Percentiles rank a stretch among this genome's conserved stretches.
These are phyloP conservation scores for Scolanthus callimorphus DNA, from an alignment of 92 coral and sea anemone genomes.

Conservation along the genomic window DNA sequence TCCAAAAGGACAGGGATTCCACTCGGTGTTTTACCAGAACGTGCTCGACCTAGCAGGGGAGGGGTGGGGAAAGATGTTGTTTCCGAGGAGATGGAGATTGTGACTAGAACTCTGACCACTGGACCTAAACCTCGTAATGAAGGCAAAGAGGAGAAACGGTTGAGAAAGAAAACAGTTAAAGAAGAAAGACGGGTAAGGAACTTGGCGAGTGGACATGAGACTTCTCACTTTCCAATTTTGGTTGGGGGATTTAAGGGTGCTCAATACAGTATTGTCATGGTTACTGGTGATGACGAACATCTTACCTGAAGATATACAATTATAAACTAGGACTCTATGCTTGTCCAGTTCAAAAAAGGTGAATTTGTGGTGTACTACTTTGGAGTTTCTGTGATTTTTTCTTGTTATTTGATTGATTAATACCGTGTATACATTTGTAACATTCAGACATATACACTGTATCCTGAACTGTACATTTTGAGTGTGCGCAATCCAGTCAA, in stretches of 20 bases:
- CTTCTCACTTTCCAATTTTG: background rate
- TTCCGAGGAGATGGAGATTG: constrained; percentile 39
- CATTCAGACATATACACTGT: no score
- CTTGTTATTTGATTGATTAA: no score
- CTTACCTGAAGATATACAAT: no score
- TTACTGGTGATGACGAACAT: no score
- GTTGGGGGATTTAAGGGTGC: background rate
- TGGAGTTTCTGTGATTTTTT: no score
- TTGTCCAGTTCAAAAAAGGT: no score
- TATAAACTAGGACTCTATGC: no score
- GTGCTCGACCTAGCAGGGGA: constrained; percentile 11
- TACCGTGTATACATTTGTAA: no score
- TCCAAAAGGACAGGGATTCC: constrained; percentile 88
- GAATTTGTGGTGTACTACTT: no score
- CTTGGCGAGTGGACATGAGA: background rate
- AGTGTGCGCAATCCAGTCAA: no score
- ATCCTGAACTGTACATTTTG: no score
- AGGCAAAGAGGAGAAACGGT: constrained; percentile 78
- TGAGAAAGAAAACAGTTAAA: constrained; percentile 81
- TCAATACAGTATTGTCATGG: background rate
- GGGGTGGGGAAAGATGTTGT: constrained; percentile 11
- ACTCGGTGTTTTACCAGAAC: constrained; percentile 72
- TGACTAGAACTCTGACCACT: background rate
- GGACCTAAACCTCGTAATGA: constrained; percentile 56
- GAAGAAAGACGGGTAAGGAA: constrained; percentile 76